A percentile compares a stretch with the other conserved stretches of the same genome.
Evolutionary conservation across 2,797 vertebrate genomes (phyloP).

Genomic region (Eremophila alpestris): DNA sequence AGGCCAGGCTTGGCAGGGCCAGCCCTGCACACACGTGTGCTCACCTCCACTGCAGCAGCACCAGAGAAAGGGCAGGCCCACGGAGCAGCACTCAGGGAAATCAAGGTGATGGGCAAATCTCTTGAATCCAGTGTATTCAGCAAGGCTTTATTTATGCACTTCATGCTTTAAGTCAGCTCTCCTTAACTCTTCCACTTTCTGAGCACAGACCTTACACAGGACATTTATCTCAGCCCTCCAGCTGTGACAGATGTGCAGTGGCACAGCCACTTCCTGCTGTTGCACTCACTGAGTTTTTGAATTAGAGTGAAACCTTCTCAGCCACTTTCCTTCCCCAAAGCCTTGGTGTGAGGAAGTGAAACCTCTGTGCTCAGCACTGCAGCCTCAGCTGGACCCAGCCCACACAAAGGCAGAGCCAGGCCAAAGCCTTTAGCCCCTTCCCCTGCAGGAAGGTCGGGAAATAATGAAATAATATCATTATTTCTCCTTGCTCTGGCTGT

Average conservation of each 20-base stretch:
- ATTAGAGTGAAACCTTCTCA: neutral
- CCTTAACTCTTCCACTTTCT: neutral
- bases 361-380: neutral
- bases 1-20: neutral
- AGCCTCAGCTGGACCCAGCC: neutral
- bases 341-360: accelerated
- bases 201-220: neutral
- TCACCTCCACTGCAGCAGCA: neutral
- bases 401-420: neutral
- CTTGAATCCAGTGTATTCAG: neutral
- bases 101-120: neutral
- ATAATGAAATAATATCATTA: neutral
- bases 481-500: neutral
- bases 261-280: neutral
- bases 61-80: accelerated
- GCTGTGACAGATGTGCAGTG: neutral
- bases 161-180: neutral
- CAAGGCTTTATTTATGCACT: neutral
- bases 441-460: accelerated
- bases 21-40: accelerated
- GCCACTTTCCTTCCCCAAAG: neutral
- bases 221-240: neutral
- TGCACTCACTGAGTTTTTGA: neutral
- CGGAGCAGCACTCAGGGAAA: neutral
- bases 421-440: neutral